Percentiles rank a stretch among this genome's conserved stretches.
phyloP scores from a whole-genome alignment of 2,888 invertebrate species.

The Epistrophella euchroma region DNA sequence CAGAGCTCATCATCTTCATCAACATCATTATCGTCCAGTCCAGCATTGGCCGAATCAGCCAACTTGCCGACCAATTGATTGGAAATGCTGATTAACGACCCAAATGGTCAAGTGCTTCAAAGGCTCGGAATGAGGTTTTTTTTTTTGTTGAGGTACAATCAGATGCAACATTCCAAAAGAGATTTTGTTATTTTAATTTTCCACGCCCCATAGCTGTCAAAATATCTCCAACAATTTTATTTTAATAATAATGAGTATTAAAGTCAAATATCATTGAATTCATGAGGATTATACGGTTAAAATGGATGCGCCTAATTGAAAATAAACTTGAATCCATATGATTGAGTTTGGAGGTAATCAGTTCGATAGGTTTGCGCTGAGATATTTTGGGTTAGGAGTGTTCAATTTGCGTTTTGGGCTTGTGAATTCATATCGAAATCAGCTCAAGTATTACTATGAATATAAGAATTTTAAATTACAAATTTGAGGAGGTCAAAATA shows the following conservation, averaged over 20 bases:
- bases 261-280: not conserved
- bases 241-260: not conserved
- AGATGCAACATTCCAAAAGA: not conserved
- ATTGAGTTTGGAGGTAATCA: no score
- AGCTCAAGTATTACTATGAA: no score
- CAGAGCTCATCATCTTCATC: slow-evolving; percentile 5
- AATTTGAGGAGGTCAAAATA: no score
- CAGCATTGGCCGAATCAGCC: not conserved
- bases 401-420: no score
- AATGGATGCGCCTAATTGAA: no score
- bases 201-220: not conserved
- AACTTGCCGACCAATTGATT: slow-evolving; percentile 61
- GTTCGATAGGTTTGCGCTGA: no score
- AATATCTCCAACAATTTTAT: not conserved
- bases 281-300: not conserved
- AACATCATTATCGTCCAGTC: not conserved
- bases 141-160: not conserved
- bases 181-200: slow-evolving; percentile 28
- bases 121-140: slow-evolving; percentile 7
- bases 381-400: no score
- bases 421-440: no score
- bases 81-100: slow-evolving; percentile 55
- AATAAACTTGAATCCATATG: no score
- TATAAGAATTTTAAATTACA: no score
- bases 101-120: slow-evolving; percentile 54